phyloP scores from a whole-genome alignment of 2,113 vertebrate genomes.

The Tyrannus savana region DNA sequence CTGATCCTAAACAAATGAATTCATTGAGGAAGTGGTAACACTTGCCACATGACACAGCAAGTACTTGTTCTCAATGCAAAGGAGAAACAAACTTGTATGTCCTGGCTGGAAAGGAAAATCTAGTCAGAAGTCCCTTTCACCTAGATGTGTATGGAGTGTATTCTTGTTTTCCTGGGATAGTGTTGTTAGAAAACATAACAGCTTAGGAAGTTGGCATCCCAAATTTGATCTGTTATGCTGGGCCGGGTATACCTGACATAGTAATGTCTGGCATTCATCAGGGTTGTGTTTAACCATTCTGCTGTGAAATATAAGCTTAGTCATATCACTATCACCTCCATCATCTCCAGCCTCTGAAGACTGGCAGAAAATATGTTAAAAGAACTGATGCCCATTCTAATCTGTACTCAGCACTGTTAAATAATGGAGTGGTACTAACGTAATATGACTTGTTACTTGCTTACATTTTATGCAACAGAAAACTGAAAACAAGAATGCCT shows the following conservation, averaged over 20 bases:
- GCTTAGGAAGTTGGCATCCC: neutral
- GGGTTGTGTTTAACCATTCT: neutral
- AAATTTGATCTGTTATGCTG: neutral
- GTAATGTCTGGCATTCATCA: neutral
- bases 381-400: neutral
- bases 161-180: neutral
- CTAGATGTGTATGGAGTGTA: neutral
- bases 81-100: neutral
- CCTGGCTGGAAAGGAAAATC: neutral
- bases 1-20: neutral
- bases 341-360: neutral
- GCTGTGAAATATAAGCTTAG: neutral
- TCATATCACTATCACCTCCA: neutral
- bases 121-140: neutral
- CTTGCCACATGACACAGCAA: neutral
- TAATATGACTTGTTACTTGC: neutral
- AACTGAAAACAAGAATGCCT: neutral
- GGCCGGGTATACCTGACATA: neutral
- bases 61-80: neutral
- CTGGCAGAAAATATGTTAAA: neutral
- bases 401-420: neutral
- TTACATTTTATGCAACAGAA: neutral
- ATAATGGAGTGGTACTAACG: neutral
- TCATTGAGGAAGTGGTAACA: neutral
- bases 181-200: neutral